Conservation (phyloP, 2,888 invertebrate species). For the Euspilapteryx auroguttella region DNA sequence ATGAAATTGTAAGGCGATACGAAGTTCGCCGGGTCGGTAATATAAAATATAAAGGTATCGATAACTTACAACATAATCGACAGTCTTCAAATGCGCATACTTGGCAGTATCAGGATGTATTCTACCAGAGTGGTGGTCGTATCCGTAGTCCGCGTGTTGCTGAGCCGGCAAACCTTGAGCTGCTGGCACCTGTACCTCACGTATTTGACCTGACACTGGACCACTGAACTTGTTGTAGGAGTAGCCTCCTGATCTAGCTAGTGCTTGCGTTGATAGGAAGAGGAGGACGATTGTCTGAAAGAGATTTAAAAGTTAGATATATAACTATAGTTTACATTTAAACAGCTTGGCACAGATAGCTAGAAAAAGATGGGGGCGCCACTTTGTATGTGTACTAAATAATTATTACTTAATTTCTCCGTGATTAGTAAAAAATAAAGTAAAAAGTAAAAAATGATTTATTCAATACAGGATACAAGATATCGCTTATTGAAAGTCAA, state of each 20-base stretch:
- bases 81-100: conserved; percentile 55
- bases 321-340: too few relatives aligned
- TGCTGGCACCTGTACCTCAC: conserved; percentile 57
- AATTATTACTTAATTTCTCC: too few relatives aligned
- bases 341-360: too few relatives aligned
- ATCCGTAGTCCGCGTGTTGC: conserved; percentile 51
- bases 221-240: conserved; percentile 74
- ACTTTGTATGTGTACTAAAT: too few relatives aligned
- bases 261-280: conserved; percentile 19
- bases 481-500: too few relatives aligned
- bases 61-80: conserved; percentile 70
- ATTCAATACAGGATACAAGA: too few relatives aligned
- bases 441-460: too few relatives aligned
- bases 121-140: conserved; percentile 43
- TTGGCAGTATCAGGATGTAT: conserved; percentile 48
- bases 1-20: too few relatives aligned
- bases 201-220: conserved; percentile 70
- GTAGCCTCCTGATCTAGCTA: conserved; percentile 55
- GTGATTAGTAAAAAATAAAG: too few relatives aligned
- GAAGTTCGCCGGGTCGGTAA: too few relatives aligned
- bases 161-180: conserved; percentile 37
- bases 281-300: conserved; percentile 24
- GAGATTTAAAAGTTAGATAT: conserved; percentile 1
- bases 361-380: too few relatives aligned
- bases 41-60: too few relatives aligned